Base-by-base conservation (phyloP, 2,888 invertebrate species). In the Ichneumon xanthorius region DNA sequence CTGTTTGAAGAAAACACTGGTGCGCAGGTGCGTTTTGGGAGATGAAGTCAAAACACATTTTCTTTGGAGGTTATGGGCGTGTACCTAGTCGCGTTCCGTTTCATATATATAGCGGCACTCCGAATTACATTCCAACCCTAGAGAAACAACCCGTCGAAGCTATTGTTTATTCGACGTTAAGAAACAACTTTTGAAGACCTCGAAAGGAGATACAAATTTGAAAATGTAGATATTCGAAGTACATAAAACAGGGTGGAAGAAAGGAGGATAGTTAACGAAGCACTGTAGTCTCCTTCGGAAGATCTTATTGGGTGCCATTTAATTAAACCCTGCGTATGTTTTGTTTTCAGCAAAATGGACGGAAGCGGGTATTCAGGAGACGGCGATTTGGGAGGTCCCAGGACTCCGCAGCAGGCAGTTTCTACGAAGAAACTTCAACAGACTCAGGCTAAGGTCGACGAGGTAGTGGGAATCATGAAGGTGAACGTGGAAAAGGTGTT, bases 401-500 rank as follows among this genome's bases (percentile, higher is more conserved):
- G 98, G 87, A 95, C 96, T 93, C 96, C 97, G 65, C 97, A 97
- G 92, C 97, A 97, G 94, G 96, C 96, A 87, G 96, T 97, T 81
- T 97, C 97, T 80, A 96, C 97, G 91, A 97, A 97, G 90, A 96
- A 97, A 91, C 94, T 97, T 91, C 97, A 97, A 91, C 97, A 97
- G 93, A 97, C 97, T 78, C 97, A 97, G 94, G 97, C 97, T 80
- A 97, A 97, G 95, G 97, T 97, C 63, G 97, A 97, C 93, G 97
- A 97, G 96, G 98, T 98, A 87, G 98, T 98, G 85, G 98, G 97
- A 89, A 99, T 99, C 88, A 99, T 99, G 99, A 97, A 97, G 94
- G 96, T 97, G 79, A 99, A 99, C 94, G 99, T 99, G 73, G 99
- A 99, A 93, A 99, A 99, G 94, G 99, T 99, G 26, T 95, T 99